Conservation (phyloP, 1,140 invertebrate genomes). For the Drosophila burlai region DNA sequence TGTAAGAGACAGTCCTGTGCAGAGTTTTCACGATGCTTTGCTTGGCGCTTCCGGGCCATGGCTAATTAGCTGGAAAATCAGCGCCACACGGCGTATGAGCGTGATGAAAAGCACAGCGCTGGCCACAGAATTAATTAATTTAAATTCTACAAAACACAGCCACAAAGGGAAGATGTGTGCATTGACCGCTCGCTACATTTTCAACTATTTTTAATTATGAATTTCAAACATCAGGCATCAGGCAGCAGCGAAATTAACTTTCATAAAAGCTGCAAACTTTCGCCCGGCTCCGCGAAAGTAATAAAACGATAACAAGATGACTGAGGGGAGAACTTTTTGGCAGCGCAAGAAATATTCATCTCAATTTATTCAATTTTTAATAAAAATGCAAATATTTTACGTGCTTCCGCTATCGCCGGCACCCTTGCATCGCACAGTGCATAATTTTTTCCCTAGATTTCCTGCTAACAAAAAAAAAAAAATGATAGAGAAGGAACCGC, state of each 20-base stretch:
- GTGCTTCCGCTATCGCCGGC: slow-evolving; percentile 31
- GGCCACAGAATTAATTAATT: slow-evolving; percentile 30
- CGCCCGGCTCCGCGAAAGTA: slow-evolving; percentile 41
- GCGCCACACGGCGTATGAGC: slow-evolving; percentile 52
- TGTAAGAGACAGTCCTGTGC: slow-evolving; percentile 4
- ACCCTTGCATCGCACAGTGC: slow-evolving; percentile 22
- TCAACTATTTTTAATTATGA: slow-evolving; percentile 80
- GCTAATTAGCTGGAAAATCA: slow-evolving; percentile 67
- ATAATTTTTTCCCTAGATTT: slow-evolving; percentile 22
- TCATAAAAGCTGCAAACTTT: slow-evolving; percentile 71
- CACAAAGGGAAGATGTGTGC: slow-evolving; percentile 15
- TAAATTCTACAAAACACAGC: slow-evolving; percentile 17
- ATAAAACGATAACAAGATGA: slow-evolving; percentile 60
- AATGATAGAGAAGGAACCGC: not conserved
- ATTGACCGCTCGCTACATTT: slow-evolving; percentile 42
- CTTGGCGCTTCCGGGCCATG: slow-evolving; percentile 15
- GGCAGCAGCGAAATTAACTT: slow-evolving; percentile 65
- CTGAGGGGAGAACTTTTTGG: slow-evolving; percentile 18
- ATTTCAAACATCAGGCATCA: slow-evolving; percentile 56
- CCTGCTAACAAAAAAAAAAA: slow-evolving; percentile 11
- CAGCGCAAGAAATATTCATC: slow-evolving; percentile 44
- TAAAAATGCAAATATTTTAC: slow-evolving; percentile 76
- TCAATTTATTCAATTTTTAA: slow-evolving; percentile 75
- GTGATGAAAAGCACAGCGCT: slow-evolving; percentile 20
- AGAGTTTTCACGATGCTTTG: slow-evolving; percentile 1